These are phyloP conservation scores for Megatriorchis doriae DNA, from an alignment of 2,113 vertebrate species.

Conservation along the genomic window DNA sequence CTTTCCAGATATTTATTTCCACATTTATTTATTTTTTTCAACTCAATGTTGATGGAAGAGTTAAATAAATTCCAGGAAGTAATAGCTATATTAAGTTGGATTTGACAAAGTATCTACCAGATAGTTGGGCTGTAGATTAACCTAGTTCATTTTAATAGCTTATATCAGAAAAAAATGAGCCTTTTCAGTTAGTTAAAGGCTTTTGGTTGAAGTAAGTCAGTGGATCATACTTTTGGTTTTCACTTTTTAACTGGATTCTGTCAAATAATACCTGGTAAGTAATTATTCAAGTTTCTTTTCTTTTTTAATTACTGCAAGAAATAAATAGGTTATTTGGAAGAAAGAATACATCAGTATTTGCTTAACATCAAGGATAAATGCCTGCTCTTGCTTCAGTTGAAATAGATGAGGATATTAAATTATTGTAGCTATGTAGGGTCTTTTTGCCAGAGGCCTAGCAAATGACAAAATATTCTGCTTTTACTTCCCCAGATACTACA, in stretches of 20 bases:
- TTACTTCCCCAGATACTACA: background rate
- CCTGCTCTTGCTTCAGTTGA: background rate
- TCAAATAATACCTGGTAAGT: background rate
- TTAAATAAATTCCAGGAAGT: background rate
- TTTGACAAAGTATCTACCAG: background rate
- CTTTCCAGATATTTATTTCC: background rate
- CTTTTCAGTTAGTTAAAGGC: background rate
- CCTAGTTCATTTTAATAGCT: background rate
- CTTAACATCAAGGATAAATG: background rate
- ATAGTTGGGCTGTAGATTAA: background rate
- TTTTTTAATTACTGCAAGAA: background rate
- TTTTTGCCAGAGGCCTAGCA: background rate
- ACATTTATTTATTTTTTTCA: no score
- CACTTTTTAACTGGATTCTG: background rate
- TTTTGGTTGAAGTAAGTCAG: background rate
- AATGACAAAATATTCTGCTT: background rate
- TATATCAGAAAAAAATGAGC: background rate
- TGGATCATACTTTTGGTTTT: background rate
- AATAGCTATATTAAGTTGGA: background rate
- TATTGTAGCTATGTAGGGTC: background rate
- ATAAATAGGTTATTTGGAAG: background rate
- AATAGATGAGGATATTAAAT: background rate
- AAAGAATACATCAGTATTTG: background rate
- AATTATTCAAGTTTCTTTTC: background rate
- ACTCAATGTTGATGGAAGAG: background rate